phyloP scores from a whole-genome alignment of 2,113 vertebrate species.

The Rousettus leschenaultii region DNA sequence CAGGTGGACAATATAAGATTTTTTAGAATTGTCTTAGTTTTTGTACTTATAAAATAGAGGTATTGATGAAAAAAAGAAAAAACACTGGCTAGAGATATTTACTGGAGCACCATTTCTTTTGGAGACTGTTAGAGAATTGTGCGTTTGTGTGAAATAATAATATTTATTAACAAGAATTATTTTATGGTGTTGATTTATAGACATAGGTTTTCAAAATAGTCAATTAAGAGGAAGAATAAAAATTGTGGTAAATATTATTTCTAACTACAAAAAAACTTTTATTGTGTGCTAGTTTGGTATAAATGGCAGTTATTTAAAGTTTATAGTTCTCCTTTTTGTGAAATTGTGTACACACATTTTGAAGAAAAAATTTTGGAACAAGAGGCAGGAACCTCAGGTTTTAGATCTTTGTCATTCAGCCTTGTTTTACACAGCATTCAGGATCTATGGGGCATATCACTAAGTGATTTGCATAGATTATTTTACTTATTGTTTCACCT shows the following conservation, averaged over 20 bases:
- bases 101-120: not conserved
- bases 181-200: not conserved
- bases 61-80: too few relatives aligned
- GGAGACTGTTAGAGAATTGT: not conserved
- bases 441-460: not conserved
- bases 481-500: not conserved
- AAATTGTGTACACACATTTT: not conserved
- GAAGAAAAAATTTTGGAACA: not conserved
- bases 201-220: not conserved
- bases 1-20: not conserved
- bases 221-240: not conserved
- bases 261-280: not conserved
- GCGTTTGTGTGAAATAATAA: not conserved
- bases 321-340: not conserved
- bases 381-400: not conserved
- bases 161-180: not conserved
- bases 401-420: not conserved
- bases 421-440: not conserved
- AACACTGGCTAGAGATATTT: not conserved
- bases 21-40: too few relatives aligned
- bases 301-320: not conserved
- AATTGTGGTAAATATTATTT: not conserved
- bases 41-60: too few relatives aligned
- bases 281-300: not conserved
- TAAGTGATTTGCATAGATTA: not conserved